Base-by-base conservation (phyloP, 1,140 invertebrate genomes). In the Cyclargus thomasi region DNA sequence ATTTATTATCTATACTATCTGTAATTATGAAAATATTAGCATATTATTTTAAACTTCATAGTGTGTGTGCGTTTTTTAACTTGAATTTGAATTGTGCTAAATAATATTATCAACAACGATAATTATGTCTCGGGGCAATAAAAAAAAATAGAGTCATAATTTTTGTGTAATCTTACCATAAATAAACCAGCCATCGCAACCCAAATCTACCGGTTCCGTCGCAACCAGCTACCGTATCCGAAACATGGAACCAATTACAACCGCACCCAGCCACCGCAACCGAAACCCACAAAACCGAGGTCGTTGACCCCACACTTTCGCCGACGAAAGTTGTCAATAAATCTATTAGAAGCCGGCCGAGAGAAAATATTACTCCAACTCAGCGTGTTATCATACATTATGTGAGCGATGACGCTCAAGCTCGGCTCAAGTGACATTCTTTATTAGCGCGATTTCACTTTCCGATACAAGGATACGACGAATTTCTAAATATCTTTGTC, bases 261-360 rank as follows among this genome's bases (percentile, higher is more conserved):
- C 39, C 39, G 39, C 10, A 14, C 10, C 39, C 39, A 47, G 14
- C 39, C 39, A 47, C 39, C 39, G 39, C 39, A 47, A 47, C 10
- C 14, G 14, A 47, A 47, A 47, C 39, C 39, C 39, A 47, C 39
- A 47, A 29, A 29, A 29, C 29, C 29, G 29, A 47, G 39, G 39
- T 47, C 39, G 14, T 47, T 47, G 39, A 47, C 2, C 39, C 39
- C 39, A 8, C 39, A 47, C 39, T 47, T 47, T 47, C 39, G 39
- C 39, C 39, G 39, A 14, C 39, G 39, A 47, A 47, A 47, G 39
- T 47, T 47, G 11, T 47, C 39, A 47, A 47, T 47, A 47, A 47
- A 47, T 47, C 39, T 47, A 47, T 47, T 47, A 47, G 39, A 47
- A 47, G 39, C 39, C 39, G 39, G 39, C 39, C 39, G 39, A 47